Base-by-base conservation (phyloP, 92 coral and sea anemone species). In the Blastomussa wellsi region DNA sequence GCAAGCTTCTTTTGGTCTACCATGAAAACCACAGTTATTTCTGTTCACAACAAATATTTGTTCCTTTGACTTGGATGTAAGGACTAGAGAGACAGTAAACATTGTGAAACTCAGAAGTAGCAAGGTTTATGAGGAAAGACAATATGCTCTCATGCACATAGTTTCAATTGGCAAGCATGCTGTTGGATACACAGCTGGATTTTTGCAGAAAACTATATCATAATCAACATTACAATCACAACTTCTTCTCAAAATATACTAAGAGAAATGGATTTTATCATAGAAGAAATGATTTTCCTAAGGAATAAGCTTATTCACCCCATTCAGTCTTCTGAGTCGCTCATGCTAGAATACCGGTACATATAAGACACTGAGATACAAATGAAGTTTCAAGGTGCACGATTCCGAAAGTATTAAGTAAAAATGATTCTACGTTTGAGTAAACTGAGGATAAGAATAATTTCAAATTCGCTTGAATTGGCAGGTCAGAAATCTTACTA, bases 1-100 rank as follows among this genome's bases (percentile, higher is more conserved):
- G 44, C 26, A 17, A 35, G 47, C 78, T 53, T 32, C 11, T 39
- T 35, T 59, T 75, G 49, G 51, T 42, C 74, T 60, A 73, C 74
- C 65, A 83, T 59, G 49, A 75, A 74, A 74, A 28, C 79, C 42
- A 73, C 86, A 74, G 41, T 59, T 37, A 41, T 59, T 62, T 74
- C 73, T 83, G 74, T 83, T 44, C 31, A 53, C 14, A 48, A 64
- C 79, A 74, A 83, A 83, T 83, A 83, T 83, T 83, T 83, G 87
- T 83, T 74, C 74, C 87, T 57, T n/a, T 64, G 72, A 42, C 73
- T 83, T 51, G 17, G 79, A 62, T 57, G 67, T 33, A 42, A 74
- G 60, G 28, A 41, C 60, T 59, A 59, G 44, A 71, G 79, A 35
- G 19, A 83, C 60, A 75, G 87, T 83, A 60, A 75, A 83, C 86